Conservation (phyloP, 2,797 vertebrate genomes). For the Chloroceryle inda region DNA sequence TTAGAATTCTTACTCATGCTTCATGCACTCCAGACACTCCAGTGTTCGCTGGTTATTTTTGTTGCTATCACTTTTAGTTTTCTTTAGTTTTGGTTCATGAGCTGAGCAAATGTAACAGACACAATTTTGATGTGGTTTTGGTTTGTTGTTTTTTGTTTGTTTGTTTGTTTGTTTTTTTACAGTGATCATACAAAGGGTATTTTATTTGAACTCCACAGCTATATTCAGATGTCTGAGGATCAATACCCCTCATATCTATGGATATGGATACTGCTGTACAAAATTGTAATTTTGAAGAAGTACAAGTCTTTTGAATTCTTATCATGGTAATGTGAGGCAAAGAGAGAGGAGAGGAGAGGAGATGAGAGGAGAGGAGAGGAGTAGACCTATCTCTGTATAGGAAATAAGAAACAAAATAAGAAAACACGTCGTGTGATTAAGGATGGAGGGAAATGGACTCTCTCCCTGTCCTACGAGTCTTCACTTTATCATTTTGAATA, state of each 20-base stretch:
- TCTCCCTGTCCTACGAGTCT: not conserved
- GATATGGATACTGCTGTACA: not conserved
- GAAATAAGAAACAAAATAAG: not conserved
- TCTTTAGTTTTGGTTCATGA: not conserved
- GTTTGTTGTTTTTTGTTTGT: too few relatives aligned
- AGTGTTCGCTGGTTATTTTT: not conserved
- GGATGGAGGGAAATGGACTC: accelerated
- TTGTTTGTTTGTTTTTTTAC: not conserved
- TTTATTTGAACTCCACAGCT: not conserved
- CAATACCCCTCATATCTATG: not conserved
- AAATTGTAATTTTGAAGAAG: not conserved
- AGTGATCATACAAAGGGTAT: not conserved
- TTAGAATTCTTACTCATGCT: not conserved
- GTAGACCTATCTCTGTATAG: not conserved
- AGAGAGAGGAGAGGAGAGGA: too few relatives aligned
- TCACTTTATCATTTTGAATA: not conserved
- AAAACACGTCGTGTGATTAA: accelerated
- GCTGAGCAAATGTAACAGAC: accelerated
- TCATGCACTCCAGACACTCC: not conserved
- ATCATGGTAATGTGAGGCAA: not conserved
- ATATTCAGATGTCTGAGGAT: not conserved
- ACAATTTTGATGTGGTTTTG: not conserved
- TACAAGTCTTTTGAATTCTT: not conserved
- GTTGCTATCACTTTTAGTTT: not conserved
- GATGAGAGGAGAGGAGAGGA: too few relatives aligned